Conservation (phyloP, 2,113 vertebrate species). For the Rousettus leschenaultii region DNA sequence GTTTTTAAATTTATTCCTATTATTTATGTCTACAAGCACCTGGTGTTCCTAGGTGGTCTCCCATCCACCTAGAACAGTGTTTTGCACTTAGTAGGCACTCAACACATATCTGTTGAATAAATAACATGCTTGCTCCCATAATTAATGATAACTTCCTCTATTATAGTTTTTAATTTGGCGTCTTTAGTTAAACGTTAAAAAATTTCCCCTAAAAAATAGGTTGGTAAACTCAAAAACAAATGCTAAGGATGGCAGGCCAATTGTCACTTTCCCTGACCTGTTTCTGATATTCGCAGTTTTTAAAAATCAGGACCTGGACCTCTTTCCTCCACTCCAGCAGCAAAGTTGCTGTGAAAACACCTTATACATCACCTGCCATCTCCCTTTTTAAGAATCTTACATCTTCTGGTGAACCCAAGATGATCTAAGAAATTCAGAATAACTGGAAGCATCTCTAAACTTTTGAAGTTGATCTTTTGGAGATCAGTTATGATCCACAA, state of each 20-base stretch:
- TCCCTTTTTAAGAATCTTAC: neutral
- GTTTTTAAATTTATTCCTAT: too few relatives aligned
- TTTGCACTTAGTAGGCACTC: neutral
- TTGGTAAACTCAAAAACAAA: neutral
- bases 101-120: slow-evolving; percentile 5
- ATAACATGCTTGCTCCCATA: neutral
- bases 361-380: neutral
- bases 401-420: neutral
- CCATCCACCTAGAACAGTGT: neutral
- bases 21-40: too few relatives aligned
- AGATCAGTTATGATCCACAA: neutral
- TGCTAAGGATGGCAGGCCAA: neutral
- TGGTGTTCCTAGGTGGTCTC: too few relatives aligned
- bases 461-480: slow-evolving; percentile 21
- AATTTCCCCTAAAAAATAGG: neutral
- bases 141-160: neutral
- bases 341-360: neutral
- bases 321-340: neutral
- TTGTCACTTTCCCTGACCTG: neutral
- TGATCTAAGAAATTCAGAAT: neutral
- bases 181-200: neutral
- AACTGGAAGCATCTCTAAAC: neutral
- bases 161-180: neutral
- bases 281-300: slow-evolving; percentile 4
- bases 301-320: neutral